These are phyloP conservation scores for Spongia lamella DNA, from an alignment of 37 sponge, comb jelly and placozoan genomes.

Conservation along the genomic window DNA sequence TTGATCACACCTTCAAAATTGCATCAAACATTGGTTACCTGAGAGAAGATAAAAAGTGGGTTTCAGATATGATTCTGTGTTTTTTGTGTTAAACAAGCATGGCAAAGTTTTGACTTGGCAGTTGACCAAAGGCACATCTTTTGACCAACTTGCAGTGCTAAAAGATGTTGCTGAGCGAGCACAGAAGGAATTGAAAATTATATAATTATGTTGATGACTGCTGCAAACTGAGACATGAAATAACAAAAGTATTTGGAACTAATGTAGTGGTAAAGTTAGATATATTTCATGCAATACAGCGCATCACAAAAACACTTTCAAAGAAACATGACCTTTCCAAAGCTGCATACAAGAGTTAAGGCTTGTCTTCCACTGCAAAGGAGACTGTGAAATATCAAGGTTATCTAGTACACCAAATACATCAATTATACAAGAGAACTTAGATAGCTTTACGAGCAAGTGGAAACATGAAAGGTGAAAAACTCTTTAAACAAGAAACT, in stretches of 20 bases:
- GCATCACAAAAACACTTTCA: conserved; percentile 5
- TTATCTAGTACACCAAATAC: conserved; percentile 13
- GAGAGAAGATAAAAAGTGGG: conserved; percentile 25
- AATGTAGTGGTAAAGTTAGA: conserved; percentile 19
- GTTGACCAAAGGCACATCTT: conserved; percentile 34
- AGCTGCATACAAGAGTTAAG: conserved; percentile 27
- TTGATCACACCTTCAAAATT: conserved; percentile 50
- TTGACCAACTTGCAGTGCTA: conserved; percentile 5
- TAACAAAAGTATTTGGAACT: conserved; percentile 20
- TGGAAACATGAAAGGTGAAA: conserved; percentile 11
- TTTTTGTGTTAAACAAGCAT: conserved; percentile 18
- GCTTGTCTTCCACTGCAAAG: conserved; percentile 25
- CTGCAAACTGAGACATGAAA: conserved; percentile 17
- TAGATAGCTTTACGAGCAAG: conserved; percentile 20
- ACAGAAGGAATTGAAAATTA: neutral
- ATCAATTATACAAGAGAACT: conserved; percentile 1
- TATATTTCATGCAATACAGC: conserved; percentile 57
- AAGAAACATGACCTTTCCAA: conserved; percentile 14
- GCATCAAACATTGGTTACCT: conserved; percentile 37
- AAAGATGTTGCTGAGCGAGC: conserved; percentile 7
- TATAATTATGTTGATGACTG: conserved; percentile 46
- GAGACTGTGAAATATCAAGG: conserved; percentile 21
- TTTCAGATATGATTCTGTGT: conserved; percentile 31
- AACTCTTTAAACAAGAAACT: conserved; percentile 1
- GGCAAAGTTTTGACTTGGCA: conserved; percentile 48